Conservation (phyloP, 2,888 invertebrate species). For the Eupithecia subfuscata region DNA sequence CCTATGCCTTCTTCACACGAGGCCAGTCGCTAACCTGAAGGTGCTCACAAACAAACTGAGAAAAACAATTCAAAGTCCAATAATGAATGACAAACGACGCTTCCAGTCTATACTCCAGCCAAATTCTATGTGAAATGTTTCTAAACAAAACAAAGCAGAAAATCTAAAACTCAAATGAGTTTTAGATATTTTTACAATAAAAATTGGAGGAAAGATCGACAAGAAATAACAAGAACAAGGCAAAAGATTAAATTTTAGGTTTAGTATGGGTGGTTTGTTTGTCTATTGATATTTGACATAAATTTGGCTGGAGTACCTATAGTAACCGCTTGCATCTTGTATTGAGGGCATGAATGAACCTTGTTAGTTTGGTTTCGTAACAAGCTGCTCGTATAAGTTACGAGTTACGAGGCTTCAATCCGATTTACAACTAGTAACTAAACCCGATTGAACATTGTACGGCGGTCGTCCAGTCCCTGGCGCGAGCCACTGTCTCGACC, state of each 20-base stretch:
- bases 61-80: not conserved
- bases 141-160: too few species aligned
- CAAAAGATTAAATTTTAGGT: too few species aligned
- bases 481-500: slow-evolving; percentile 6
- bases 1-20: slow-evolving; percentile 18
- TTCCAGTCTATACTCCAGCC: not conserved
- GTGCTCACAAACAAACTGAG: not conserved
- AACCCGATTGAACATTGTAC: not conserved
- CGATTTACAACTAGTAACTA: not conserved
- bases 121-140: too few species aligned
- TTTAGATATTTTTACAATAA: too few species aligned
- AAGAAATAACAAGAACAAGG: too few species aligned
- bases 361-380: not conserved
- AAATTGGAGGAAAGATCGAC: too few species aligned
- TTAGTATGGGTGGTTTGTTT: too few species aligned
- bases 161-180: too few species aligned
- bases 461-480: not conserved
- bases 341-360: not conserved
- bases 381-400: slow-evolving; percentile 1
- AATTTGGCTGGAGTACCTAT: too few species aligned
- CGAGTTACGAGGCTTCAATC: not conserved
- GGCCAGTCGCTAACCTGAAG: not conserved
- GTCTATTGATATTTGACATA: too few species aligned
- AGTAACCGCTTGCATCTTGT: not conserved
- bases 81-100: not conserved